Evolutionary conservation across 2,113 vertebrate genomes (phyloP).

Genomic region (Pogona vitticeps): DNA sequence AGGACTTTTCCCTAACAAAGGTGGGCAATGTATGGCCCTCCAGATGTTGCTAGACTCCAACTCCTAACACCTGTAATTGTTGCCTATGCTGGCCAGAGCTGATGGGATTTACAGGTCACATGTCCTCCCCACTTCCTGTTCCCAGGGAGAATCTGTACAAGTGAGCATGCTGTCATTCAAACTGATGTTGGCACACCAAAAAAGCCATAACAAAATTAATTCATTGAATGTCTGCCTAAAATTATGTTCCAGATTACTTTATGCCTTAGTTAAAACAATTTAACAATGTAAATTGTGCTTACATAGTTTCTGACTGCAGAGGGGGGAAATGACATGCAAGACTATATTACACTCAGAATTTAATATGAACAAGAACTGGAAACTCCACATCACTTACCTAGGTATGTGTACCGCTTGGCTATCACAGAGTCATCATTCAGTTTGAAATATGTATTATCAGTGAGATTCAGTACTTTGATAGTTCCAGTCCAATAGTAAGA

Average conservation of each 20-base stretch:
- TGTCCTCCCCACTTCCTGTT: too few species aligned
- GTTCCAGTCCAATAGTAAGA: slow-evolving; percentile 99
- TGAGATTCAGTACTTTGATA: slow-evolving; percentile 94
- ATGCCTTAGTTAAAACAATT: background rate
- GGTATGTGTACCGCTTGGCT: slow-evolving; percentile 91
- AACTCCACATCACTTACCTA: slow-evolving; percentile 80
- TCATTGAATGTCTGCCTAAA: too few species aligned
- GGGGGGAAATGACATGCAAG: too few species aligned
- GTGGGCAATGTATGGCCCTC: background rate
- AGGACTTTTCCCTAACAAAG: background rate
- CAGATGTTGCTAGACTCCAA: too few species aligned
- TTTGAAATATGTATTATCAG: slow-evolving; percentile 89
- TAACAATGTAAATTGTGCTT: background rate
- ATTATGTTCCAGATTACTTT: too few species aligned
- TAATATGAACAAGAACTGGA: background rate
- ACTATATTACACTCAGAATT: background rate
- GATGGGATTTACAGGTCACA: too few species aligned
- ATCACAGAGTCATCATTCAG: slow-evolving; percentile 84
- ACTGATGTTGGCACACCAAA: background rate
- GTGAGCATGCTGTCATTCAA: background rate
- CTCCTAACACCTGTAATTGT: too few species aligned
- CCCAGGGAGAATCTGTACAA: background rate
- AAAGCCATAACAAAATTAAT: background rate
- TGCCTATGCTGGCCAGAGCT: too few species aligned
- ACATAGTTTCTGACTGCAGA: background rate